These are phyloP conservation scores for Cydia splendana DNA, from an alignment of 1,140 invertebrate genomes.

Conservation along the genomic window DNA sequence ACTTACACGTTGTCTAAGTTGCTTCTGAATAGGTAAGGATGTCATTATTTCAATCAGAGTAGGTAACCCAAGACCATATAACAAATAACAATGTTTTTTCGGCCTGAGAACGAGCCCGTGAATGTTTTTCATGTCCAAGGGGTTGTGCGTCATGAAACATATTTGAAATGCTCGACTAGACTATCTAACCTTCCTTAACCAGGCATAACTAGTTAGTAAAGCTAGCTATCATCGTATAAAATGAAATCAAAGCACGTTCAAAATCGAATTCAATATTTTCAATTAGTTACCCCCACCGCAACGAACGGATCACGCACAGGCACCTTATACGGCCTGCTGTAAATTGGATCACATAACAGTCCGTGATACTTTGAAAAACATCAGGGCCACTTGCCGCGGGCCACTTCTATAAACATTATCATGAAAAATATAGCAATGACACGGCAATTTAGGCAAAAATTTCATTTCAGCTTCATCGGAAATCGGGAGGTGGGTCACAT, in stretches of 20 bases:
- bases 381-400: slow-evolving; percentile 37
- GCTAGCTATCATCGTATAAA: not conserved
- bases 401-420: slow-evolving; percentile 7
- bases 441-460: not conserved
- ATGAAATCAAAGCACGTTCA: slow-evolving; percentile 6
- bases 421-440: not conserved
- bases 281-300: slow-evolving; percentile 19
- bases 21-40: no score
- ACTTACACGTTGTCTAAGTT: no score
- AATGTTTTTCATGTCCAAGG: no score
- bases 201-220: not conserved
- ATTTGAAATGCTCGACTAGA: not conserved
- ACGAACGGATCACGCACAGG: slow-evolving; percentile 21
- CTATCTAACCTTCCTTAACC: not conserved
- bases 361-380: slow-evolving; percentile 65
- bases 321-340: slow-evolving; percentile 36
- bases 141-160: not conserved
- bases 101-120: no score
- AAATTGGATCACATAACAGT: slow-evolving; percentile 60
- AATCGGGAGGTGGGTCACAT: no score
- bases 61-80: no score
- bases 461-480: no score
- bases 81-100: no score
- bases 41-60: no score
- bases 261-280: slow-evolving; percentile 20